A percentile compares a stretch with the other conserved stretches of the same genome.
Conservation (phyloP, 1,140 invertebrate genomes). For the Cotesia chilonis region DNA sequence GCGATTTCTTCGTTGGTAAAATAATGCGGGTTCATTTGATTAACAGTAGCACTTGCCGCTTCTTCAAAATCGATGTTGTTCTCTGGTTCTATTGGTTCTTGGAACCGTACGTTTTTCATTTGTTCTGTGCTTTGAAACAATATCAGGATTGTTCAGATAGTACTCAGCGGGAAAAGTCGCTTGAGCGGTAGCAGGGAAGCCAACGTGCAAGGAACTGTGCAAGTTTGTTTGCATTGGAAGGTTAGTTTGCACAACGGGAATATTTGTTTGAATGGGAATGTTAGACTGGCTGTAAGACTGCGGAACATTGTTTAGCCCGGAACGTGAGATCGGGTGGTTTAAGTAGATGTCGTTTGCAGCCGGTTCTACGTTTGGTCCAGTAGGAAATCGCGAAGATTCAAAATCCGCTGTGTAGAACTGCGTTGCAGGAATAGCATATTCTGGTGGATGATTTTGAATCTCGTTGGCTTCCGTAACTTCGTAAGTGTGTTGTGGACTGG, state of each 20-base stretch:
- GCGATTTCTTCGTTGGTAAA: constrained; percentile 45
- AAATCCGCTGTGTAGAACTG: constrained; percentile 48
- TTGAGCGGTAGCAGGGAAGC: constrained; percentile 44
- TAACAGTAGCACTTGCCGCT: constrained; percentile 8
- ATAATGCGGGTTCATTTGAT: constrained; percentile 38
- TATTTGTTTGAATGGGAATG: constrained; percentile 36
- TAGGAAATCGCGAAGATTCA: constrained; percentile 46
- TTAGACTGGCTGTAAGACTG: too few relatives aligned
- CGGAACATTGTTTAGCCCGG: constrained; percentile 35
- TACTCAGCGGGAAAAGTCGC: constrained; percentile 18
- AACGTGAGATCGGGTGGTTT: constrained; percentile 45
- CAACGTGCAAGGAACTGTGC: constrained; percentile 55
- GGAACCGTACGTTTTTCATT: constrained; percentile 37
- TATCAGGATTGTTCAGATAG: constrained; percentile 28
- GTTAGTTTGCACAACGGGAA: constrained; percentile 48
- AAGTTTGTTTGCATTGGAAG: constrained; percentile 57
- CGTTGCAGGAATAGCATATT: constrained; percentile 46
- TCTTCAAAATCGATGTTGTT: constrained; percentile 58
- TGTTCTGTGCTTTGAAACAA: constrained; percentile 12
- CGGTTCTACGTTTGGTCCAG: constrained; percentile 45
- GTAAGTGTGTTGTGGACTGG: constrained; percentile 49
- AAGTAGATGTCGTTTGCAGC: constrained; percentile 51
- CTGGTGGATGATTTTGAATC: constrained; percentile 41
- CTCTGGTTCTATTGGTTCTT: constrained; percentile 37
- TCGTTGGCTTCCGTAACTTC: constrained; percentile 56